Evolutionary conservation across 2,797 vertebrate genomes (phyloP), one percentile per base, ranked within the genome.

Genomic region (Microchirus variegatus): DNA sequence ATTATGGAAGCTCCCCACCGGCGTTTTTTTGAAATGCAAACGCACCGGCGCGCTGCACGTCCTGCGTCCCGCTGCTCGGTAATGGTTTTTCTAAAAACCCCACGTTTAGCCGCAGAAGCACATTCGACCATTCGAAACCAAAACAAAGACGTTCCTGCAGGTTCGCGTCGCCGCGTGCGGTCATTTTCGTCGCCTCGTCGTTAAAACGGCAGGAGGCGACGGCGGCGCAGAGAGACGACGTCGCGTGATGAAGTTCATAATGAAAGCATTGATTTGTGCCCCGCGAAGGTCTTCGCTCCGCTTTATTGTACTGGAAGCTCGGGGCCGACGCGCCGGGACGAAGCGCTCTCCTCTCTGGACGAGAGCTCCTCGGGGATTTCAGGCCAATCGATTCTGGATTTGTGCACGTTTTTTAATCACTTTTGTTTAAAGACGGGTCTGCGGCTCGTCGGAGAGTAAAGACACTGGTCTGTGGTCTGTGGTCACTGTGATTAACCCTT

Each of bases 241-340:
- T 68, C 42, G 65, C 68, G 85, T 86, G 86, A 85, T 87, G 78
- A 82, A 74, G 77, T 74, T 85, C 70, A 86, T 91, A 85, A 88
- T 90, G 81, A 87, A 90, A 76, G 17, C 76, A 90, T 92, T 55
- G 88, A 92, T 91, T 88, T 72, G 67, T 63, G n/a, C 54, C 73
- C 73, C 17, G 51, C 35, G 51, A 56, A 67, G 76, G 70, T 82
- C 81, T 81, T 81, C 42, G 1, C 19, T 56, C 70, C 67, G 69
- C 75, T 87, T 81, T 89, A 81, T 87, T 82, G 73, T 82, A 70
- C 73, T 65, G 82, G 74, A 82, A 76, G 81, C 68, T 52, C 67
- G 79, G n/a, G n/a, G n/a, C 74, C 63, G 75, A 86, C 71, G 50
- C 75, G 50, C 75, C 45, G 67, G 62, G 76, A 80, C 77, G 70